Evolutionary conservation across 2,797 vertebrate species (phyloP), one percentile per base, ranked within the genome.

Genomic region (Chloroceryle amazona): DNA sequence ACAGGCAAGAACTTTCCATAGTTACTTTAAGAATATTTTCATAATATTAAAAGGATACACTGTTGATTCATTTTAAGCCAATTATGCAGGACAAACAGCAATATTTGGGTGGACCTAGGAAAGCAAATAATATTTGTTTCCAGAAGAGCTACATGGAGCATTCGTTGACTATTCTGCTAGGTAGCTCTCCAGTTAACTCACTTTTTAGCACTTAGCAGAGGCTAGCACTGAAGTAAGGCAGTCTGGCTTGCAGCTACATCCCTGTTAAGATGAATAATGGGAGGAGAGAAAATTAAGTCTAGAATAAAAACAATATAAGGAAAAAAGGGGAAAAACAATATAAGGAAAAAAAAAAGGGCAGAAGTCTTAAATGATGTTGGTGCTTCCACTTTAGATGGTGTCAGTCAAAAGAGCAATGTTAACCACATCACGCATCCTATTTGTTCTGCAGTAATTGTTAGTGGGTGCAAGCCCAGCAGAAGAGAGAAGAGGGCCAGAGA

Each of bases 41-140:
- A 29, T 60, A 33, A 28, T 46, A 58, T 81, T 91, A 52, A 76
- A 49, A 85, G 37, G 52, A 79, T 75, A 60, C 15, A 68, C 35
- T 23, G 57, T 70, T 92, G 58, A 58, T 62, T 92, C 66, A 70
- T 89, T 70, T 90, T 42, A 52, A 93, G 89, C 63, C 83, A 85
- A 29, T 90, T 82, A 95, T 44, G 49, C 88, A 96, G 57, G 87
- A 89, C 62, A 96, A 95, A 51, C 58, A 93, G 55, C 41, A 92
- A 81, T 46, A 83, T 91, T 91, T 84, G 73, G 60, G 63, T 75
- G 80, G 76, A 83, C 88, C 66, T 66, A 58, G 76, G 60, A 93
- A 83, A 83, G 86, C 37, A 92, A 95, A 71, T 67, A 86, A 31
- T 35, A 37, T 35, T 66, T 90, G 37, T 65, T 90, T 90, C 78